Evolutionary conservation across 2,113 vertebrate genomes (phyloP).

Genomic region (Ivindomyrus marchei): DNA sequence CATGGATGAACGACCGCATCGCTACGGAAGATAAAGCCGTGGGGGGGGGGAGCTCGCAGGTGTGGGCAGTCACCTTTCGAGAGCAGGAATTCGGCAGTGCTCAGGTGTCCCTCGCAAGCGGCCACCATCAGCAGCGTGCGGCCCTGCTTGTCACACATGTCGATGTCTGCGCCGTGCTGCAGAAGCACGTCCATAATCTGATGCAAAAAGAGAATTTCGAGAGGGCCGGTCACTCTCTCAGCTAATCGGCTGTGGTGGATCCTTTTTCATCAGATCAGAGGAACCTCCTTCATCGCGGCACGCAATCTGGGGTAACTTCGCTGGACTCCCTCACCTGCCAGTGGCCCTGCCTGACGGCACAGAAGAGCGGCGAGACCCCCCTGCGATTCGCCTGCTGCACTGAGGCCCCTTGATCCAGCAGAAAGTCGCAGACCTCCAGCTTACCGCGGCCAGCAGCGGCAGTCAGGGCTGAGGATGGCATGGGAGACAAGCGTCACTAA

Average conservation of each 20-base stretch:
- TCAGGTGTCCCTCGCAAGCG: constrained; percentile 88
- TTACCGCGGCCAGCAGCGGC: constrained; percentile 88
- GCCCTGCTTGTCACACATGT: constrained; percentile 88
- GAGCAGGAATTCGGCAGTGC: constrained; percentile 84
- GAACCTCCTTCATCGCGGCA: neutral
- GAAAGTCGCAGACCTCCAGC: constrained; percentile 75
- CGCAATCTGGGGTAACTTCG: neutral
- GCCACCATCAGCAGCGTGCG: constrained; percentile 95
- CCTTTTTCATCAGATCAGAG: neutral
- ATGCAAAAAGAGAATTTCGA: constrained; percentile 24
- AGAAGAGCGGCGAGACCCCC: constrained; percentile 76
- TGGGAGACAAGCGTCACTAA: neutral
- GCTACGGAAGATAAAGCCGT: neutral
- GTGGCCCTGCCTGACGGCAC: constrained; percentile 87
- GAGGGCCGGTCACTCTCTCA: neutral
- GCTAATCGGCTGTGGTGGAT: neutral
- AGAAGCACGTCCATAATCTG: constrained; percentile 84
- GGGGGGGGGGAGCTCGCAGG: neutral
- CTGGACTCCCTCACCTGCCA: constrained; percentile 73
- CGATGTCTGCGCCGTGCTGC: constrained; percentile 79
- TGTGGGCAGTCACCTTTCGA: constrained; percentile 70
- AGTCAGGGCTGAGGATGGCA: constrained; percentile 69
- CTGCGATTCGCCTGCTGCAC: constrained; percentile 77
- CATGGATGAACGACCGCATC: neutral
- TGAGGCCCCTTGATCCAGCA: constrained; percentile 68